Evolutionary conservation across 2,888 invertebrate genomes (phyloP), one percentile per base, ranked within the genome.

Genomic region (Chrysodeixis includens): DNA sequence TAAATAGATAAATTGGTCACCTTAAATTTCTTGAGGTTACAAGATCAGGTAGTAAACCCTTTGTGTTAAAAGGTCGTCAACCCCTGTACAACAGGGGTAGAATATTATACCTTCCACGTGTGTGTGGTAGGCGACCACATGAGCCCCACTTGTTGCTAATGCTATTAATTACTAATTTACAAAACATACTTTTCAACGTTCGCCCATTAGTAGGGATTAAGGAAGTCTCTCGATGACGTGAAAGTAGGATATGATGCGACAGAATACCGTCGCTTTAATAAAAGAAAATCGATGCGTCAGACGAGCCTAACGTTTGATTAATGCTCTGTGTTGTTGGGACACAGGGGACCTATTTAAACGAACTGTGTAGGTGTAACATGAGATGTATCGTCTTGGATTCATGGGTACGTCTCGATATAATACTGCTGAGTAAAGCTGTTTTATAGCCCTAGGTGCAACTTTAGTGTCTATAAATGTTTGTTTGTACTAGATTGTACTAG

Each of bases 121-220:
- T 84, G 80, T 59, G 75, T 46, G 22, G 62, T 32, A 46, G 56
- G 77, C 71, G 71, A 70, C 79, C 84, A 83, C 78, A 83, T 86
- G 86, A 85, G 70, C 64, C 77, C 82, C 86, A 88, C 91, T 93
- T 91, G 92, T 90, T 87, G 62, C 86, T 88, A 89, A 90, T 86
- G 63, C 86, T 88, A 89, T 88, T 88, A 87, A 86, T 80, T 85
- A 81, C 79, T 90, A 88, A 91, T 90, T 91, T 90, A 90, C 86
- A 84, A 81, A 80, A 67, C 88, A 90, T 88, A 90, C 90, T 88
- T 91, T 88, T 93, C 90, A 91, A 90, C 89, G 85, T 85, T 81
- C 81, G 83, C 84, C 90, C 91, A 93, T 94, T 93, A 93, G 89
- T 78, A 76, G 80, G 90, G 93, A 90, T 93, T 92, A 93, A 81